Evolutionary conservation across 2,113 vertebrate species (phyloP).

Genomic region (Apus apus): DNA sequence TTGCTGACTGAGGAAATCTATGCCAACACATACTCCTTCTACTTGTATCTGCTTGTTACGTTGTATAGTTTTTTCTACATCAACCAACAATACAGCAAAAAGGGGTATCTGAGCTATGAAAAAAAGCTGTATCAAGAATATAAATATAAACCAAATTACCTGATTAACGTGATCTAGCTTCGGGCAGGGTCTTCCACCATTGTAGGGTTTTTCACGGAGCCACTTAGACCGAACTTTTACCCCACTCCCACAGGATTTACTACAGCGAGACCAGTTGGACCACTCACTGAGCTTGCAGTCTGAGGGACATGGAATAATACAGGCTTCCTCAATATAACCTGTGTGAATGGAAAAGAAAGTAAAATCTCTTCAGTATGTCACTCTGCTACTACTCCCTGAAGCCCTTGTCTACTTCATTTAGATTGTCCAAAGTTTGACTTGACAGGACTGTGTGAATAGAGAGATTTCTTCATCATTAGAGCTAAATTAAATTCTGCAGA

Average conservation of each 20-base stretch:
- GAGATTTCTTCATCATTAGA: conserved; percentile 58
- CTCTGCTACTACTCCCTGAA: background rate
- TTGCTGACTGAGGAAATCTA: background rate
- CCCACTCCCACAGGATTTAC: conserved; percentile 96
- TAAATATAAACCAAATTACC: conserved; percentile 75
- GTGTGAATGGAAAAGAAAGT: conserved; percentile 9
- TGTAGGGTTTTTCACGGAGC: conserved; percentile 96
- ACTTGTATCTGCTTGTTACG: background rate
- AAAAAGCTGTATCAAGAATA: background rate
- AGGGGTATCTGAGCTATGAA: background rate
- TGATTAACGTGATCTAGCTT: conserved; percentile 97
- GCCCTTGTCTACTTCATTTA: conserved; percentile 35
- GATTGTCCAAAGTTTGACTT: conserved; percentile 44
- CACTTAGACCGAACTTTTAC: conserved; percentile 98
- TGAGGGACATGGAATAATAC: conserved; percentile 94
- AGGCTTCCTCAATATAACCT: conserved; percentile 98
- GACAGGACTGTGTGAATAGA: conserved; percentile 47
- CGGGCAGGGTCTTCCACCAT: conserved; percentile 94
- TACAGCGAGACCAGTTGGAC: conserved; percentile 99
- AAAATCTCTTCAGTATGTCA: conserved; percentile 10
- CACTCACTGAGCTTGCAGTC: conserved; percentile 99
- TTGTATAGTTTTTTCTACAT: background rate
- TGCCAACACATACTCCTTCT: background rate
- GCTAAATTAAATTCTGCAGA: conserved; percentile 62
- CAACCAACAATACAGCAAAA: background rate